Percentiles rank a stretch among this genome's conserved stretches.
Conservation (phyloP, 2,888 invertebrate species). For the Thyatira batis region DNA sequence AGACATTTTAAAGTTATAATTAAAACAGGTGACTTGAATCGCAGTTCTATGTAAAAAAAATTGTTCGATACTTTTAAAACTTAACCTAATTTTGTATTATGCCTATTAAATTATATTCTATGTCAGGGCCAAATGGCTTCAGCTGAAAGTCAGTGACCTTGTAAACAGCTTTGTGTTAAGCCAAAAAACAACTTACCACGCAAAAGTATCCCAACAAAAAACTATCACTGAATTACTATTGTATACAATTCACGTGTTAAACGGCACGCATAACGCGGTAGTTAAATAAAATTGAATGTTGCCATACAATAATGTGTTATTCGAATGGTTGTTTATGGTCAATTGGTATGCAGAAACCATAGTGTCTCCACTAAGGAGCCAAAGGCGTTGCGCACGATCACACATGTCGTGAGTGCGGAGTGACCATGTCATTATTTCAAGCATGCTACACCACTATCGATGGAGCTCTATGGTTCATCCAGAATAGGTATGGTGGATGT, state of each 20-base stretch:
- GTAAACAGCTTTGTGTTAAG: background rate
- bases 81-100: background rate
- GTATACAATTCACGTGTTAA: background rate
- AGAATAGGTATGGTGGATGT: too few relatives aligned
- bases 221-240: background rate
- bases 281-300: constrained; percentile 1
- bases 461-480: too few relatives aligned
- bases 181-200: background rate
- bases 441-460: background rate
- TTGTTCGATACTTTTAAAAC: too few relatives aligned
- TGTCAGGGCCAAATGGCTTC: background rate
- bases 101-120: background rate
- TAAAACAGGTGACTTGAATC: too few relatives aligned
- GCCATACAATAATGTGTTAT: background rate
- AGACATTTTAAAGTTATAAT: too few relatives aligned
- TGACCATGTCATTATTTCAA: constrained; percentile 10
- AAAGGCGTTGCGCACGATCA: constrained; percentile 21
- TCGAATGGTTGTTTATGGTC: constrained; percentile 17
- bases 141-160: background rate
- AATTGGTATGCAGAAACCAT: constrained; percentile 25
- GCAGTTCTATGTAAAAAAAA: too few relatives aligned
- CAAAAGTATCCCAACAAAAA: background rate
- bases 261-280: background rate
- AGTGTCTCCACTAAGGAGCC: constrained; percentile 15
- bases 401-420: constrained; percentile 20